Evolutionary conservation across 1,140 invertebrate species (phyloP).

Genomic region (Eumaeus atala): DNA sequence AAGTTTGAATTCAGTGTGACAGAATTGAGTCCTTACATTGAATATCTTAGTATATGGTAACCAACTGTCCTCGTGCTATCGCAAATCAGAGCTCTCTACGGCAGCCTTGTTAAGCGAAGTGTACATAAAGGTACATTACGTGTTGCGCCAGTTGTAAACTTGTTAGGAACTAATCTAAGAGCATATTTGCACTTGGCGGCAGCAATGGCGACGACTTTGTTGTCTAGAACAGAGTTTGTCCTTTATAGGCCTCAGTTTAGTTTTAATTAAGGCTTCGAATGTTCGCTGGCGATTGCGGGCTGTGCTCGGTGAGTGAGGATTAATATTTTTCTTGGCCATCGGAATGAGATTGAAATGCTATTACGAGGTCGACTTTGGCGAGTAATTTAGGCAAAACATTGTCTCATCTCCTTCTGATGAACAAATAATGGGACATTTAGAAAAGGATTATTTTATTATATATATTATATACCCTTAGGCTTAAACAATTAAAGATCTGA

Average conservation of each 20-base stretch:
- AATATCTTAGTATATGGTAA: too few relatives aligned
- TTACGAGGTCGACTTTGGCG: conserved; percentile 6
- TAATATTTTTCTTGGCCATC: conserved; percentile 21
- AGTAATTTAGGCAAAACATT: conserved; percentile 16
- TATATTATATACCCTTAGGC: too few relatives aligned
- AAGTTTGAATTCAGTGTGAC: too few relatives aligned
- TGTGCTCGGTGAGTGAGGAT: conserved; percentile 7
- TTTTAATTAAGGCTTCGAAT: conserved; percentile 55
- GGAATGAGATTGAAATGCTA: conserved; percentile 12
- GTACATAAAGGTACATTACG: conserved; percentile 2
- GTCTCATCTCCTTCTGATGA: not conserved
- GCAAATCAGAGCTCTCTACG: too few relatives aligned
- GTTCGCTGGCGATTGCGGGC: conserved; percentile 33
- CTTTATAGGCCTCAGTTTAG: conserved; percentile 38
- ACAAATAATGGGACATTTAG: too few relatives aligned
- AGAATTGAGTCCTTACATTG: too few relatives aligned
- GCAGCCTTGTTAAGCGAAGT: not conserved
- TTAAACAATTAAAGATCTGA: too few relatives aligned
- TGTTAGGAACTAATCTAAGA: conserved; percentile 38
- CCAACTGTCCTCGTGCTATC: too few relatives aligned
- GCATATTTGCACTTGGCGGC: conserved; percentile 43
- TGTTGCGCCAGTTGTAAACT: conserved; percentile 10
- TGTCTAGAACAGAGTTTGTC: conserved; percentile 44
- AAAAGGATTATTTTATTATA: too few relatives aligned
- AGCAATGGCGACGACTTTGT: conserved; percentile 45